These are phyloP conservation scores for Anniella stebbinsi DNA, from an alignment of 2,797 vertebrate species.

Conservation along the genomic window DNA sequence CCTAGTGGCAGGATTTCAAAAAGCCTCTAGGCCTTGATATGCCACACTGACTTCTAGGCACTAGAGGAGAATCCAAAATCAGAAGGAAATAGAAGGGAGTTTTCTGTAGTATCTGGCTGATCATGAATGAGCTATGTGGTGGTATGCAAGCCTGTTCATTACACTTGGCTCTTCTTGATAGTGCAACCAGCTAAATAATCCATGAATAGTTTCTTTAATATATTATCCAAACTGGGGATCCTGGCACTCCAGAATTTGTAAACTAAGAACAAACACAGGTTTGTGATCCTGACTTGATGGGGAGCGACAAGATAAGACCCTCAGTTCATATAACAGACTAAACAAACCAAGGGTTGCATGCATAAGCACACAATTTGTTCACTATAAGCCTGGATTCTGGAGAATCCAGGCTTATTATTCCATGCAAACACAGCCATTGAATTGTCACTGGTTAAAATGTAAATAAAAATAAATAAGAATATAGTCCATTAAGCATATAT, in stretches of 20 bases:
- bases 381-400: too few species aligned
- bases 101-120: too few species aligned
- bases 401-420: neutral
- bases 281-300: neutral
- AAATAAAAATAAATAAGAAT: neutral
- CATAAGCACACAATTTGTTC: too few species aligned
- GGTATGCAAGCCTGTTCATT: neutral
- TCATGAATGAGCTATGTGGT: neutral
- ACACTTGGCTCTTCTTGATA: too few species aligned
- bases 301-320: neutral
- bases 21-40: too few species aligned
- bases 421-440: neutral
- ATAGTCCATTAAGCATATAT: neutral
- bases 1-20: neutral
- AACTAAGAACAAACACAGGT: neutral
- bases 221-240: neutral
- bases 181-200: too few species aligned
- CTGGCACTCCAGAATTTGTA: neutral
- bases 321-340: neutral
- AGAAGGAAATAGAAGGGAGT: too few species aligned
- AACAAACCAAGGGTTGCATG: too few species aligned
- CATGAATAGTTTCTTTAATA: neutral
- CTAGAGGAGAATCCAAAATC: neutral
- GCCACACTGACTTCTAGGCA: neutral
- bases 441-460: neutral